Base-by-base conservation (phyloP, 2,797 vertebrate genomes). In the Gymnodraco acuticeps region DNA sequence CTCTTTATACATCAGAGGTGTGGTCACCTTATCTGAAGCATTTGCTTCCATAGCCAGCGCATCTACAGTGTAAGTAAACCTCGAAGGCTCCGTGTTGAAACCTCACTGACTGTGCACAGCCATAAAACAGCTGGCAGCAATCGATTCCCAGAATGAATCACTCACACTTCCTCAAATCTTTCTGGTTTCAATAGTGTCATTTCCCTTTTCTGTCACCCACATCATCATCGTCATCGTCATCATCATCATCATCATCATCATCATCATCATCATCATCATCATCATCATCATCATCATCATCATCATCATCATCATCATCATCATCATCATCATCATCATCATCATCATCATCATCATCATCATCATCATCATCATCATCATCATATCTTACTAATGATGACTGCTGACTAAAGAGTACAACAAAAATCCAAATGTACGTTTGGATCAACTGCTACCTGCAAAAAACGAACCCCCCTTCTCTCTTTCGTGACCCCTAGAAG, bases 91-190 rank as follows among this genome's bases (percentile, higher is more conserved):
- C 0, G 4, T 69, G 68, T 43, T 70, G 67, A 78, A 77, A 76
- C 48, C 47, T 20, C 43, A 27, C 5, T 10, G 33, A 15, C 43
- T 14, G 0, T 27, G 16, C 2, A 8, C 19, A 43, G 58, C 65
- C 58, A 19, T 41, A 27, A 61, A 83, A 66, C 70, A 87, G 77
- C 81, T 85, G 87, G 63, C 56, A 11, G 16, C 58, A 70, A 71
- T 51, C 46, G 61, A 19, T 56, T 81, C 64, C 70, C 70, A 73
- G 47, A 51, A 41, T 78, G 75, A 87, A 62, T 83, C 82, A 85
- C 58, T 74, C 42, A 5, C 23, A 83, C 82, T 92, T 92, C 89
- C 82, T 87, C 64, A 85, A 77, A 72, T 72, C 31, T 27, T 64
- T 74, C 59, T 70, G 31, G 53, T 84, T 83, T 83, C 58, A 55